phyloP scores from a whole-genome alignment of 2,888 invertebrate species.

The Microdon myrmicae region DNA sequence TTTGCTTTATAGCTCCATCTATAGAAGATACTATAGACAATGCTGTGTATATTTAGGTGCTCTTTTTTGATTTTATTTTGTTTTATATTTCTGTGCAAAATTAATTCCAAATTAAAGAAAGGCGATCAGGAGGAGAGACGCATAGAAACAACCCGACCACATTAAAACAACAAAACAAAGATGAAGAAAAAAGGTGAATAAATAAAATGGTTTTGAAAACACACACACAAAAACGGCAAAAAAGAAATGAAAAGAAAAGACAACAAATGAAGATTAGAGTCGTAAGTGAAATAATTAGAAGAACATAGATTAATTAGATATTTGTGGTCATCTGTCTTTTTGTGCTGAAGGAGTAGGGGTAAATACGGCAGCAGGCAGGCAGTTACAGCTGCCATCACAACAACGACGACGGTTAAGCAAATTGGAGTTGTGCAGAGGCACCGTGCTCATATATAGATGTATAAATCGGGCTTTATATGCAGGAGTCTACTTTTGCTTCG shows the following conservation, averaged over 20 bases:
- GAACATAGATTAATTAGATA: conserved; percentile 52
- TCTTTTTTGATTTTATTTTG: conserved; percentile 16
- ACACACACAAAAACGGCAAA: not conserved
- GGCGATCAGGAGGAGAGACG: conserved; percentile 9
- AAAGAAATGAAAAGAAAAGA: conserved; percentile 3
- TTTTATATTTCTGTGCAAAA: conserved; percentile 24
- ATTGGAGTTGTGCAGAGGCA: conserved; percentile 33
- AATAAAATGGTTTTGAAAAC: not conserved
- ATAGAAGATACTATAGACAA: too few relatives aligned
- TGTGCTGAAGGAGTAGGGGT: conserved; percentile 3
- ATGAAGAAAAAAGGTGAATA: not conserved
- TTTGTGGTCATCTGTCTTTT: conserved; percentile 47
- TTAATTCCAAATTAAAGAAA: conserved; percentile 50
- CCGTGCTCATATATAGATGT: too few relatives aligned
- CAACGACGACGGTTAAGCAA: conserved; percentile 33
- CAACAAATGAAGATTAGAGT: conserved; percentile 46
- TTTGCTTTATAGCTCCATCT: conserved; percentile 13
- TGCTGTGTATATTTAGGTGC: conserved; percentile 5
- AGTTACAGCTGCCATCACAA: conserved; percentile 1
- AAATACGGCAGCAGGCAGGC: conserved; percentile 4
- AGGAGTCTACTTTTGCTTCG: conserved; percentile 1
- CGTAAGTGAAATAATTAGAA: conserved; percentile 52
- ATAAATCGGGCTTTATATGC: conserved; percentile 17
- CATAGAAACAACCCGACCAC: too few relatives aligned
- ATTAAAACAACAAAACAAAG: too few relatives aligned